These are phyloP conservation scores for Drosophila funebris DNA, from an alignment of 1,140 invertebrate species.

Conservation along the genomic window DNA sequence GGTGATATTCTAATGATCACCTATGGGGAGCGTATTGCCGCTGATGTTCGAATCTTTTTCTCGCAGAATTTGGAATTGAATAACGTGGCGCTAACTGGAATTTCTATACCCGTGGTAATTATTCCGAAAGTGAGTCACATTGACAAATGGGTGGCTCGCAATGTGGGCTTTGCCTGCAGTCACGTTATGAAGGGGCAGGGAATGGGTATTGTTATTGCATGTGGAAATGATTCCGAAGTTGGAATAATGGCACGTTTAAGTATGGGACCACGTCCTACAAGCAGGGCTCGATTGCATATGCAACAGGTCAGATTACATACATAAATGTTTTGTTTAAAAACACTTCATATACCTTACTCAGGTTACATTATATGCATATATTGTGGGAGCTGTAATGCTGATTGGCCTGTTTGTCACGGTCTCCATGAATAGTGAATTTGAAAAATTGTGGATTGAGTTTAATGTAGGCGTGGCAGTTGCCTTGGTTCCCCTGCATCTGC, in stretches of 20 bases:
- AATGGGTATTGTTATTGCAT: slow-evolving; percentile 51
- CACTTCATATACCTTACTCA: too few relatives aligned
- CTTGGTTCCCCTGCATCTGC: slow-evolving; percentile 35
- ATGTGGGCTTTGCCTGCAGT: slow-evolving; percentile 55
- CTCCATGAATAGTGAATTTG: background rate
- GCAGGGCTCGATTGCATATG: slow-evolving; percentile 11
- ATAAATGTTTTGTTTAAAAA: too few relatives aligned
- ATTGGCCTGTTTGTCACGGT: background rate
- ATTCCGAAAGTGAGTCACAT: slow-evolving; percentile 1
- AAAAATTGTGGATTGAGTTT: background rate
- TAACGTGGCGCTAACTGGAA: slow-evolving; percentile 50
- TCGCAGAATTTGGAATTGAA: slow-evolving; percentile 37
- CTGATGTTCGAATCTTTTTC: slow-evolving; percentile 53
- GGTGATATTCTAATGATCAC: slow-evolving; percentile 47
- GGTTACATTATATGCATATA: slow-evolving; percentile 17
- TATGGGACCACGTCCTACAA: slow-evolving; percentile 12
- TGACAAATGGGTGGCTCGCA: slow-evolving; percentile 41
- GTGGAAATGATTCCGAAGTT: slow-evolving; percentile 46
- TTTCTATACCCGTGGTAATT: slow-evolving; percentile 28
- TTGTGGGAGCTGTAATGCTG: background rate
- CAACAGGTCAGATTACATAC: slow-evolving; percentile 21
- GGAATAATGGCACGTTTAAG: slow-evolving; percentile 34
- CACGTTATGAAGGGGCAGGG: slow-evolving; percentile 51
- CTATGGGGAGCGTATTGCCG: slow-evolving; percentile 50
- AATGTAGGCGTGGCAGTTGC: slow-evolving; percentile 25